Conservation (phyloP, 2,113 vertebrate species). For the Daphoenositta chrysoptera region DNA sequence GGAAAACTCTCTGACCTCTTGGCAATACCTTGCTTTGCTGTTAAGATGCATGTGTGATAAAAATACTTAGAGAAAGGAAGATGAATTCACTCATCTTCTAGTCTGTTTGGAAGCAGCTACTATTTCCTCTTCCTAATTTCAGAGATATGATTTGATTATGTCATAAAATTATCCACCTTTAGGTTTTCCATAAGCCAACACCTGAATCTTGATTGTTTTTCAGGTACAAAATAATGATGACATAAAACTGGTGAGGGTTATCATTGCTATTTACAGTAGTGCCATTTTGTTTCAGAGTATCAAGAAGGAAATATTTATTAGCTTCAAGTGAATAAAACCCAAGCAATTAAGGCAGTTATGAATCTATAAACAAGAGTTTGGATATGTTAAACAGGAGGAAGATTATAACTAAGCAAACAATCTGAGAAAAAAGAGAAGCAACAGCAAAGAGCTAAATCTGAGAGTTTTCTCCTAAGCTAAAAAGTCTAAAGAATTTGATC, state of each 20-base stretch:
- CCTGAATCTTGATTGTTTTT: background rate
- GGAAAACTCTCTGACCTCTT: background rate
- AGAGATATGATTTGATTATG: slow-evolving; percentile 23
- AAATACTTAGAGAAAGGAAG: background rate
- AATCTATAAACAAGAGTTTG: background rate
- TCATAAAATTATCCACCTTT: background rate
- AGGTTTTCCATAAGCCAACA: background rate
- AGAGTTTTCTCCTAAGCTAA: background rate
- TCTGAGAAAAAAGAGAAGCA: background rate
- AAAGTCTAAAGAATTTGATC: background rate
- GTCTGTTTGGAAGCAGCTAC: background rate
- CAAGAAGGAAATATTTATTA: background rate
- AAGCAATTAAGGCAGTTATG: background rate
- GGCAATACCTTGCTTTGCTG: background rate
- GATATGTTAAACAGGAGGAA: background rate
- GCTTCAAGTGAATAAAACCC: background rate
- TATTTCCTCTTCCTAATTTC: slow-evolving; percentile 45
- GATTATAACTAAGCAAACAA: background rate
- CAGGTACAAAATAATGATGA: background rate
- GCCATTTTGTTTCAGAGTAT: background rate
- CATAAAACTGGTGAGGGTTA: background rate
- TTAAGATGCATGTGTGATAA: background rate
- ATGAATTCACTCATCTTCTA: background rate
- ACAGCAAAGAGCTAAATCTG: background rate
- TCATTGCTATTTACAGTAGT: background rate